These are phyloP conservation scores for Hippocampus kuda DNA, from an alignment of 2,797 vertebrate species.

Conservation along the genomic window DNA sequence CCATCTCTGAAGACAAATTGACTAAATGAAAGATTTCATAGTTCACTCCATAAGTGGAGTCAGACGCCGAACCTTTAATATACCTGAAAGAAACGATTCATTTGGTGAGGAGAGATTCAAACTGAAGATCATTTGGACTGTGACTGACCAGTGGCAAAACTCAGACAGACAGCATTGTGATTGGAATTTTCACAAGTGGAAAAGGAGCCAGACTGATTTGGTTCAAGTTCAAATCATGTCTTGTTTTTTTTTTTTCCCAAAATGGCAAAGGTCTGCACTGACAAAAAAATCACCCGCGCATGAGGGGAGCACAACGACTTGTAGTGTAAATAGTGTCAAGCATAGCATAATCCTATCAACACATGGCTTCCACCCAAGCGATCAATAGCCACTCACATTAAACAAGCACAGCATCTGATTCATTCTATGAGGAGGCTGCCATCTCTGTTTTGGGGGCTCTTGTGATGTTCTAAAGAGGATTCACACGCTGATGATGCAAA, in stretches of 20 bases:
- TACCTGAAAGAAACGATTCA: background rate
- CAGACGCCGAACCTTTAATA: background rate
- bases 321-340: background rate
- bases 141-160: background rate
- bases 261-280: background rate
- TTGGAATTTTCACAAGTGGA: background rate
- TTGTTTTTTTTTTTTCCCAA: too few species aligned
- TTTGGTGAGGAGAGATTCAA: background rate
- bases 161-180: background rate
- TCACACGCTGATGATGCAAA: background rate
- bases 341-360: slow-evolving; percentile 9
- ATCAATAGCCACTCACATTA: slow-evolving; percentile 5
- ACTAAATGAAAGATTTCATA: background rate
- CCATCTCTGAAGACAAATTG: background rate
- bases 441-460: slow-evolving; percentile 5
- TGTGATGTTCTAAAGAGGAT: background rate
- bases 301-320: background rate
- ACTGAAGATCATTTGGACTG: background rate
- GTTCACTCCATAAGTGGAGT: background rate
- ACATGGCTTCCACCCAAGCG: slow-evolving; percentile 13
- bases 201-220: too few species aligned
- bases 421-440: background rate
- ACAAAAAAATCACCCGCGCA: background rate
- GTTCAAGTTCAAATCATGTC: too few species aligned
- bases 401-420: background rate